phyloP scores from a whole-genome alignment of 2,797 vertebrate species.

The Peromyscus melanophrys region DNA sequence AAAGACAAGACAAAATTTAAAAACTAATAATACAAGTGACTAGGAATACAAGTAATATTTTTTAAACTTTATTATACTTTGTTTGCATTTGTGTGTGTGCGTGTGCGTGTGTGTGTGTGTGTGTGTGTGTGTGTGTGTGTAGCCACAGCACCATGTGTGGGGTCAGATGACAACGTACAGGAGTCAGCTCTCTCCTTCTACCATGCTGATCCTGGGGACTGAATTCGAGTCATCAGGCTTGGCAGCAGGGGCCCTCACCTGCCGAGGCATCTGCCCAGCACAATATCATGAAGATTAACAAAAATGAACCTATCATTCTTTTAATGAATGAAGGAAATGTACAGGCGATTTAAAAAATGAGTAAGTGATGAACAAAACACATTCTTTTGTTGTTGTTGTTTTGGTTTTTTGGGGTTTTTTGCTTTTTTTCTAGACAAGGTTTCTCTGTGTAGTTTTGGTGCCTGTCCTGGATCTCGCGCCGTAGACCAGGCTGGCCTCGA shows the following conservation, averaged over 20 bases:
- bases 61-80: not conserved
- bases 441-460: too few species aligned
- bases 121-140: not conserved
- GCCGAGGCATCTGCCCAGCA: not conserved
- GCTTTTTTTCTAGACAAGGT: too few species aligned
- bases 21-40: not conserved
- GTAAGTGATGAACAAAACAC: not conserved
- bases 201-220: not conserved
- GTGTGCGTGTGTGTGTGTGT: not conserved
- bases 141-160: too few species aligned
- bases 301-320: not conserved
- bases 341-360: not conserved
- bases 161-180: too few species aligned
- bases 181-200: not conserved
- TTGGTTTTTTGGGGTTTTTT: too few species aligned
- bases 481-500: too few species aligned
- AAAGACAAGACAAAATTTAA: slow-evolving; percentile 39
- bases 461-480: too few species aligned
- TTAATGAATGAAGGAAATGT: not conserved
- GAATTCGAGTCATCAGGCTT: not conserved
- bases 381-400: too few species aligned
- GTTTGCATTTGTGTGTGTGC: not conserved
- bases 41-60: not conserved
- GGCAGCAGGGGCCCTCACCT: not conserved
- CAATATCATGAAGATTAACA: slow-evolving; percentile 32